A percentile compares a stretch with the other conserved stretches of the same genome.
Conservation (phyloP, 2,888 invertebrate genomes). For the Dasypogon diadema region DNA sequence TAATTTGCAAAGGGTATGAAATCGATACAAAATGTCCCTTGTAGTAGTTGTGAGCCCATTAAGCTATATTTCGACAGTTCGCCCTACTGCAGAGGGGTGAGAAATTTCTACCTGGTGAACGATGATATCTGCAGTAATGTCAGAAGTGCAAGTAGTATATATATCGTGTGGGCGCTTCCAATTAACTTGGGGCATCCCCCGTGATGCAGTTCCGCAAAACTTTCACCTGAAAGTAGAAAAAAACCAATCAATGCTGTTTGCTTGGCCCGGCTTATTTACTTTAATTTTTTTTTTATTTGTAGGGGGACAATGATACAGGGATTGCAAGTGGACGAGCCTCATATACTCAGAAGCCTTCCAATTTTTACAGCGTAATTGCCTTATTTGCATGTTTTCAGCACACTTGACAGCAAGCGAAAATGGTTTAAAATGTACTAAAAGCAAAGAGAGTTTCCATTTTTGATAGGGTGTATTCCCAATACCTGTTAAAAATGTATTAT, state of each 20-base stretch:
- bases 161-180: constrained; percentile 27
- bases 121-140: neutral
- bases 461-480: too few species aligned
- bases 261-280: too few species aligned
- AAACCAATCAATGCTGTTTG: constrained; percentile 4
- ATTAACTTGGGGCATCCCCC: constrained; percentile 61
- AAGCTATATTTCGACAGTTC: neutral
- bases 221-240: constrained; percentile 70
- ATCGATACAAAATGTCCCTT: constrained; percentile 36
- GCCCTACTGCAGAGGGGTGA: constrained; percentile 2
- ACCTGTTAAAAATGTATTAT: too few species aligned
- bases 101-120: constrained; percentile 32
- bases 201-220: constrained; percentile 74
- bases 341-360: too few species aligned
- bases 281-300: too few species aligned
- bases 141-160: neutral
- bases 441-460: too few species aligned
- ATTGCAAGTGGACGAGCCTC: too few species aligned
- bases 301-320: too few species aligned
- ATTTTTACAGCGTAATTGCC: too few species aligned
- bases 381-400: too few species aligned
- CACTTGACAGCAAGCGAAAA: too few species aligned
- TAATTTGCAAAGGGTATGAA: constrained; percentile 12
- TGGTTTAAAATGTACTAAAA: too few species aligned
- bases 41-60: neutral